phyloP scores from a whole-genome alignment of 1,140 invertebrate species.

The Polypedilum pembai region DNA sequence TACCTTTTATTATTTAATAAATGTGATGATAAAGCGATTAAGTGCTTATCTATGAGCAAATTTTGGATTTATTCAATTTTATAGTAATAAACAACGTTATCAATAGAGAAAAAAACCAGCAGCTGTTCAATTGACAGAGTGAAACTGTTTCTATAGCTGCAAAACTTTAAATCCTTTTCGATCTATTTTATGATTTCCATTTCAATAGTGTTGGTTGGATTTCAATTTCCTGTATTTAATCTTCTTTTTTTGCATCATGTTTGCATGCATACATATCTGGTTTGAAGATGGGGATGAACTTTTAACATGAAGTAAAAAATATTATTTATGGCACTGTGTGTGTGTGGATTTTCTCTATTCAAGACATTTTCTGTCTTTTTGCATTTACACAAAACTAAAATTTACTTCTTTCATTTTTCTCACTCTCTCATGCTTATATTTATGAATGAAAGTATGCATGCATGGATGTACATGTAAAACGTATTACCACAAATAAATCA shows the following conservation, averaged over 20 bases:
- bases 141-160: too few relatives aligned
- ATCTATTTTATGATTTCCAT: too few relatives aligned
- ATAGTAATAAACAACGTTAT: too few relatives aligned
- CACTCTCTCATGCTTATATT: neutral
- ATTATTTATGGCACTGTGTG: neutral
- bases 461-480: neutral
- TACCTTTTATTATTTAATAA: too few relatives aligned
- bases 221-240: slow-evolving; percentile 12
- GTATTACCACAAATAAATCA: slow-evolving; percentile 12
- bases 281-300: slow-evolving; percentile 9
- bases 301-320: slow-evolving; percentile 11
- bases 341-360: neutral
- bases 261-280: neutral
- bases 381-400: slow-evolving; percentile 3
- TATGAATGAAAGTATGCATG: neutral
- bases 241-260: neutral
- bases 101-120: too few relatives aligned
- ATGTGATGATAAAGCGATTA: too few relatives aligned
- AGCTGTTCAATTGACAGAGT: too few relatives aligned
- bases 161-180: too few relatives aligned
- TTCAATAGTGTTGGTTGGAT: neutral
- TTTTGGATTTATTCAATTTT: too few relatives aligned
- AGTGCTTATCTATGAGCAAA: too few relatives aligned
- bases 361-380: slow-evolving; percentile 18
- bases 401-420: neutral